Conservation (phyloP, 2,797 vertebrate species). For the Melanotaenia parkinsoni region DNA sequence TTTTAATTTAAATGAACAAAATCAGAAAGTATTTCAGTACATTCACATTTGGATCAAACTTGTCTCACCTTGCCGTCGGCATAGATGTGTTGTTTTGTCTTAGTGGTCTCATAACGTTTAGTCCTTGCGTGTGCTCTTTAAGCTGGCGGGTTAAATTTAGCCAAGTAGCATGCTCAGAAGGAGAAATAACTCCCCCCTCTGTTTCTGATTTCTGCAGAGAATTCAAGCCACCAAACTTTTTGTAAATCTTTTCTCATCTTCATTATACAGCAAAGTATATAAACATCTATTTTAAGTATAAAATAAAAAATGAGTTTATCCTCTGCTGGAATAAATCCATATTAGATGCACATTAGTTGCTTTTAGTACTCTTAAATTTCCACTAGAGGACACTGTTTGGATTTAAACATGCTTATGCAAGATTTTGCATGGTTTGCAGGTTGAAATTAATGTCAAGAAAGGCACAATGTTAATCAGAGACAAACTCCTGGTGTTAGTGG, state of each 20-base stretch:
- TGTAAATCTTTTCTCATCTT: not conserved
- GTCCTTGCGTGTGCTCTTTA: conserved; percentile 24
- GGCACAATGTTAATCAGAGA: not conserved
- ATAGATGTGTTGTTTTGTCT: conserved; percentile 26
- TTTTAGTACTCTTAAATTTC: conserved; percentile 6
- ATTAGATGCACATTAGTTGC: not conserved
- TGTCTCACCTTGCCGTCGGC: conserved; percentile 51
- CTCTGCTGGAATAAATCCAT: not conserved
- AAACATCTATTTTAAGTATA: not conserved
- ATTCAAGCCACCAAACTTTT: not conserved
- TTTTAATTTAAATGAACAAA: not conserved
- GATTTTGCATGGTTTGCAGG: not conserved
- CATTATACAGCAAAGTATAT: not conserved
- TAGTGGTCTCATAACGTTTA: conserved; percentile 36
- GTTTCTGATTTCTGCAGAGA: not conserved
- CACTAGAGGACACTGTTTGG: conserved; percentile 51
- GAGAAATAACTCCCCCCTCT: conserved; percentile 19
- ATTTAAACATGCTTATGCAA: not conserved
- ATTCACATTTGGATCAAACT: conserved; percentile 15
- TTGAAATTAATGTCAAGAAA: conserved; percentile 1
- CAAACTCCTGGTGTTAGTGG: conserved; percentile 14
- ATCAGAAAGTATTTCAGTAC: conserved; percentile 3
- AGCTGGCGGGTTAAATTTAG: conserved; percentile 72
- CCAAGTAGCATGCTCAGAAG: conserved; percentile 51
- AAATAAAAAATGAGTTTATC: not conserved